Evolutionary conservation across 2,797 vertebrate species (phyloP), one percentile per base, ranked within the genome.

Genomic region (Dallia pectoralis): DNA sequence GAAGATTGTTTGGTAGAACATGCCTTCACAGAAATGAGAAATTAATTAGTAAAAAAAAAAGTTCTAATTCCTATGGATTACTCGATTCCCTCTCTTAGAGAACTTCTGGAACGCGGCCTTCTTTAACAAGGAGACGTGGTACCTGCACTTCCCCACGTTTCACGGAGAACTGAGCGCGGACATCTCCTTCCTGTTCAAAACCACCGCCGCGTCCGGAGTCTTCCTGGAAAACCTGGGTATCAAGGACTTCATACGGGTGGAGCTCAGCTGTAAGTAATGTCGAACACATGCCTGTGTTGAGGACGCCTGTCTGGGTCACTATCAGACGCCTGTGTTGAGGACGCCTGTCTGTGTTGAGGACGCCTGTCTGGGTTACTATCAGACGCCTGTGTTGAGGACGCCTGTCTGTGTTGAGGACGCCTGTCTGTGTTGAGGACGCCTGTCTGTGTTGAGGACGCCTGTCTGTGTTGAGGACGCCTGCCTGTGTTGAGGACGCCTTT

Each of bases 221-320:
- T 97, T 99, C 92, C 89, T 99, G 88, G 97, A 99, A 88, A 99
- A 97, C 85, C 69, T 99, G 78, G 97, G 97, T 83, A 97, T 98
- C 87, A 96, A 94, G 70, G 96, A 98, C 82, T 99, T 97, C 85
- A 96, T 99, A 79, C 93, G 96, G 61, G 94, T 99, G 77, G 67
- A 77, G 72, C 82, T 77, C 81, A 69, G 75, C 74, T 16, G 76
- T 71, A 76, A 75, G 64, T 66, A 12, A 44, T 44, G 22, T 59
- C 3, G 22, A 25, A 25, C 9, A 59, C 14, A 59, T 4, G n/a
- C 22, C 53, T 27, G 53, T 27, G 53, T 22, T 25, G 22, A 4
- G 22, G 9, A 19, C 25, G 22, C 53, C 14, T 27, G 53, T 25
- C 53, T 25, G 12, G 53, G 22, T 59, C 22, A 56, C n/a, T 8